phyloP scores from a whole-genome alignment of 2,888 invertebrate species.

The Euclidia mi region DNA sequence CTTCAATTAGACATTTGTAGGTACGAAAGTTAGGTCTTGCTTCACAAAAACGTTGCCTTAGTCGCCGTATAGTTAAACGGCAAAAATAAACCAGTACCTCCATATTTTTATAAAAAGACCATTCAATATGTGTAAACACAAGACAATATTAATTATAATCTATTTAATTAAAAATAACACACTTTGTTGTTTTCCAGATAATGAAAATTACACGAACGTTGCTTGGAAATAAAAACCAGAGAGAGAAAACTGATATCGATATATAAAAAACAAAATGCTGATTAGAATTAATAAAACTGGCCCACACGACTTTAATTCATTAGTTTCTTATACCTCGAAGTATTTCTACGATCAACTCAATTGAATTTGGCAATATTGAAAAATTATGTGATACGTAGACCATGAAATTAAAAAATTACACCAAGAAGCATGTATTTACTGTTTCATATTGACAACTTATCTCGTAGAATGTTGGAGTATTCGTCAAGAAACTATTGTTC shows the following conservation, averaged over 20 bases:
- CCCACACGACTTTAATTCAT: no score
- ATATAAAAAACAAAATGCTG: conserved; percentile 19
- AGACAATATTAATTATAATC: no score
- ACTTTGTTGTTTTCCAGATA: conserved; percentile 66
- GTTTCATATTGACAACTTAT: neutral
- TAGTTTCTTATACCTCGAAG: no score
- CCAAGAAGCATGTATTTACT: neutral
- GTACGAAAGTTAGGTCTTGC: no score
- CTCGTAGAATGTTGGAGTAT: neutral
- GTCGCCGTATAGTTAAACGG: no score
- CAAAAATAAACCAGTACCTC: no score
- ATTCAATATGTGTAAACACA: no score
- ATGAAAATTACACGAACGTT: conserved; percentile 62
- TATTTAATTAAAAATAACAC: no score
- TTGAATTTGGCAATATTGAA: neutral
- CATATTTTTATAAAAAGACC: no score
- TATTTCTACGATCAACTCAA: neutral
- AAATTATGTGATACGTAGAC: conserved; percentile 11
- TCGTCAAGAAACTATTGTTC: neutral
- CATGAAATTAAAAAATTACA: conserved; percentile 43
- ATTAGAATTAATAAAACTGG: no score
- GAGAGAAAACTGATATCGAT: conserved; percentile 61
- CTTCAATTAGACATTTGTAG: no score
- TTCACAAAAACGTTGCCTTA: no score
- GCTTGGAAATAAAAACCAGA: conserved; percentile 70